These are phyloP conservation scores for Lamellibrachia satsuma DNA, from an alignment of 2,888 invertebrate species.

Conservation along the genomic window DNA sequence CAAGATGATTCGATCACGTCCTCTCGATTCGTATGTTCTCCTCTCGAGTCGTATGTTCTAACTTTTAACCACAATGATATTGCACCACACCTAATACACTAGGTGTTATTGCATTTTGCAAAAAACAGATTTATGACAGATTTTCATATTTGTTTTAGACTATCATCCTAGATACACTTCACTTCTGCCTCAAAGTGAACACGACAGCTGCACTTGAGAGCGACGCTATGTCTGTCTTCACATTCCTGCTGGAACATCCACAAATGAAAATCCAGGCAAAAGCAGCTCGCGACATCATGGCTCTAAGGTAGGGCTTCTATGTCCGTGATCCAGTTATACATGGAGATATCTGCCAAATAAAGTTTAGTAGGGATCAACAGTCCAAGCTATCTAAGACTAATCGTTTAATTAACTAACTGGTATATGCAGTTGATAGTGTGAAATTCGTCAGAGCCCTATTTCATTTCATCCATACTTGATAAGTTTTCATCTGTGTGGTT, in stretches of 20 bases:
- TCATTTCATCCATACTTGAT: too few relatives aligned
- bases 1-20: too few relatives aligned
- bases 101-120: background rate
- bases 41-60: background rate
- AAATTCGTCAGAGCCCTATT: too few relatives aligned
- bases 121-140: background rate
- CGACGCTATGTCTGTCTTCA: slow-evolving; percentile 55
- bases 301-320: slow-evolving; percentile 56
- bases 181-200: slow-evolving; percentile 63
- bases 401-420: too few relatives aligned
- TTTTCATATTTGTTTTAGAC: slow-evolving; percentile 44
- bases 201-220: slow-evolving; percentile 56
- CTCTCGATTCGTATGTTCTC: background rate
- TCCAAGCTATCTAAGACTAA: too few relatives aligned
- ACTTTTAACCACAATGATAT: too few relatives aligned
- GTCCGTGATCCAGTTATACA: background rate
- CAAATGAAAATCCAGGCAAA: slow-evolving; percentile 56
- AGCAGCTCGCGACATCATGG: slow-evolving; percentile 65
- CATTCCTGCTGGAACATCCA: slow-evolving; percentile 54
- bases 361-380: too few relatives aligned
- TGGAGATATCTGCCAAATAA: too few relatives aligned
- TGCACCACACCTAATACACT: background rate
- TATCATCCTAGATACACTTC: slow-evolving; percentile 64
- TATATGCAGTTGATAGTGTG: too few relatives aligned
- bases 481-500: too few relatives aligned